A percentile compares a stretch with the other conserved stretches of the same genome.
These are phyloP conservation scores for Ichneumon xanthorius DNA, from an alignment of 2,888 invertebrate species.

Conservation along the genomic window DNA sequence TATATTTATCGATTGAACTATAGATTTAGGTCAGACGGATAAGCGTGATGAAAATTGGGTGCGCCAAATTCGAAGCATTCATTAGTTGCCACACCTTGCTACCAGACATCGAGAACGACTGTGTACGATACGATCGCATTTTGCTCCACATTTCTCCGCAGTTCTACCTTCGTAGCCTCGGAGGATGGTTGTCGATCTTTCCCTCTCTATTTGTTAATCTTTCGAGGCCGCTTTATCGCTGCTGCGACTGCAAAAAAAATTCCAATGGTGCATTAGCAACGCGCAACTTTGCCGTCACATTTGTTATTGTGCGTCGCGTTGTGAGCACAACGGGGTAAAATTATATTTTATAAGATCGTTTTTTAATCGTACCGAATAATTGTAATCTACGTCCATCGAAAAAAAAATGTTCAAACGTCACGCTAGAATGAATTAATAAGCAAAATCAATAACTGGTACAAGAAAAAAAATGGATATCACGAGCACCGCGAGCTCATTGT, in stretches of 20 bases:
- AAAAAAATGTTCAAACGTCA: not conserved
- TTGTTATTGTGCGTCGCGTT: not conserved
- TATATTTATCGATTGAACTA: slow-evolving; percentile 30
- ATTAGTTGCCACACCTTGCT: slow-evolving; percentile 68
- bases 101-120: slow-evolving; percentile 40
- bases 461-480: slow-evolving; percentile 40
- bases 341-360: not conserved
- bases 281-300: not conserved
- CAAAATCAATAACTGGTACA: not conserved
- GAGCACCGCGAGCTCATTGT: slow-evolving; percentile 20
- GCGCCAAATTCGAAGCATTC: slow-evolving; percentile 58
- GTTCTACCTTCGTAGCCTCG: slow-evolving; percentile 26
- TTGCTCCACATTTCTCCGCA: slow-evolving; percentile 33
- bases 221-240: not conserved
- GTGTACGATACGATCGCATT: slow-evolving; percentile 9
- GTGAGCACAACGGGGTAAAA: not conserved
- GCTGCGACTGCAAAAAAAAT: not conserved
- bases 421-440: slow-evolving; percentile 38
- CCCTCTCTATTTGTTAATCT: not conserved
- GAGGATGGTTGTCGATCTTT: slow-evolving; percentile 19
- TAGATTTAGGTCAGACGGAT: slow-evolving; percentile 46
- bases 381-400: not conserved
- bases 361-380: not conserved
- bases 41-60: slow-evolving; percentile 64
- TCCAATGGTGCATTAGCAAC: not conserved